phyloP scores from a whole-genome alignment of 2,888 invertebrate genomes.

The Trisateles emortualis region DNA sequence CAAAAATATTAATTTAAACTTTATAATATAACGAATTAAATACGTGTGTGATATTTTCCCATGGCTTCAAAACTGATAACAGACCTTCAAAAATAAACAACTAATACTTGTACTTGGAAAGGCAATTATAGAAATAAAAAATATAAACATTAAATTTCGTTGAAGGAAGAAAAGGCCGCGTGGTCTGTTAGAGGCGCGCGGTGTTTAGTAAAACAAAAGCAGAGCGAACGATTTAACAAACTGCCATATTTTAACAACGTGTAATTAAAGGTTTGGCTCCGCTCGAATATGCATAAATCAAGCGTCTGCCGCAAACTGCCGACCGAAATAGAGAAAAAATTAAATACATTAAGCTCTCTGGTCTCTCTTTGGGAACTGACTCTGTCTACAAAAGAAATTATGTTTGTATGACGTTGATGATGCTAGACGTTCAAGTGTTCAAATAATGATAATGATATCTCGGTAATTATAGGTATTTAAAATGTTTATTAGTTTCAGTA shows the following conservation, averaged over 20 bases:
- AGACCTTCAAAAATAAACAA: constrained; percentile 32
- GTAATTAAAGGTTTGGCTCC: constrained; percentile 86
- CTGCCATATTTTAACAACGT: constrained; percentile 87
- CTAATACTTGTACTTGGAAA: constrained; percentile 32
- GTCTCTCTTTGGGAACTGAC: constrained; percentile 58
- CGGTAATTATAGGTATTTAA: neutral
- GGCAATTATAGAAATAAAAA: constrained; percentile 49
- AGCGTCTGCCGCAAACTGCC: constrained; percentile 84
- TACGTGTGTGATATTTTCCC: constrained; percentile 20
- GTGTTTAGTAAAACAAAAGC: constrained; percentile 84
- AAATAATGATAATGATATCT: too few species aligned
- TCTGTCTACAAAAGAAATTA: constrained; percentile 40
- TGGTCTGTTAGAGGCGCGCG: constrained; percentile 73
- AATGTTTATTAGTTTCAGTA: neutral
- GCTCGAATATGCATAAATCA: constrained; percentile 87
- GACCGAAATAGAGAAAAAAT: constrained; percentile 87
- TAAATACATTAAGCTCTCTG: constrained; percentile 78
- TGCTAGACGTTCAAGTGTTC: neutral
- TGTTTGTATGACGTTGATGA: constrained; percentile 12
- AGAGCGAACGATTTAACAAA: constrained; percentile 83
- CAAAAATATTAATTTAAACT: neutral
- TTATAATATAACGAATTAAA: neutral
- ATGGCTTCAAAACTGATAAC: constrained; percentile 23
- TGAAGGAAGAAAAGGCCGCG: constrained; percentile 68
- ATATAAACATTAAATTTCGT: constrained; percentile 58